Conservation (phyloP, 2,888 invertebrate species). For the Drepanosiphum platanoidis region DNA sequence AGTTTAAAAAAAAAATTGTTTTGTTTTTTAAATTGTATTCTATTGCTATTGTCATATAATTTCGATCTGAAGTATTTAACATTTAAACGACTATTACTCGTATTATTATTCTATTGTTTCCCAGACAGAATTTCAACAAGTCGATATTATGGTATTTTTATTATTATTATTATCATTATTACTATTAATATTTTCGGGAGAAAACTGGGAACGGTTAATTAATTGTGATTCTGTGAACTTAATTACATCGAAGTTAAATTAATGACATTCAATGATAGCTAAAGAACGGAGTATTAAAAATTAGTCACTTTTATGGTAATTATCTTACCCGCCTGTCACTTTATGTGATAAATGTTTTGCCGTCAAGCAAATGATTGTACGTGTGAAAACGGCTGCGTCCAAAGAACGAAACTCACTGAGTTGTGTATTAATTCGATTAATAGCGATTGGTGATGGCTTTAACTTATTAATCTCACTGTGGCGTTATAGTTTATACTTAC, state of each 20-base stretch:
- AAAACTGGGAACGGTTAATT: background rate
- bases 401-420: background rate
- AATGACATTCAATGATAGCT: conserved; percentile 1
- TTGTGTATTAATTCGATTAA: background rate
- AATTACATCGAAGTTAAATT: background rate
- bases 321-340: background rate
- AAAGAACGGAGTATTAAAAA: background rate
- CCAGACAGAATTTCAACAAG: background rate
- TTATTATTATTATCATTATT: too few species aligned
- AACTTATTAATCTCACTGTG: background rate
- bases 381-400: background rate
- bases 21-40: too few species aligned
- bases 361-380: background rate
- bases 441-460: background rate
- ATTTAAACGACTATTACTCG: too few species aligned
- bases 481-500: background rate
- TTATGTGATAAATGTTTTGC: conserved; percentile 19
- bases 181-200: background rate
- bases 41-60: too few species aligned
- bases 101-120: background rate
- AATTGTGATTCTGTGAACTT: background rate
- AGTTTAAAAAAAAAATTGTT: too few species aligned
- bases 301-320: background rate
- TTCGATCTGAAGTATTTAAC: too few species aligned
- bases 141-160: background rate